These are phyloP conservation scores for Actenoides lindsayi DNA, from an alignment of 2,113 vertebrate genomes.

Conservation along the genomic window DNA sequence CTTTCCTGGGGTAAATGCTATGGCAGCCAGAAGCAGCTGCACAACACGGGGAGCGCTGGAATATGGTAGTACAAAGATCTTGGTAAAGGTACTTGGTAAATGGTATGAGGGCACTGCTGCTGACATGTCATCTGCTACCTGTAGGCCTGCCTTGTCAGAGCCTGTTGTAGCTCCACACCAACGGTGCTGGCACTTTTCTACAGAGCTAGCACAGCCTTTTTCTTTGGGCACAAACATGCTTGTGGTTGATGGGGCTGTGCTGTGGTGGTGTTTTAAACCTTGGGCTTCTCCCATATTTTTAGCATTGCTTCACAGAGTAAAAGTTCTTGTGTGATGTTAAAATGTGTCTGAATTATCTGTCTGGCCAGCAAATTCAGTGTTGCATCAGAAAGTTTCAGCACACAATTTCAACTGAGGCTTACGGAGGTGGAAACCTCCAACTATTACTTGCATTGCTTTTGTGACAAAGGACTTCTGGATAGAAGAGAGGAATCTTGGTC, in stretches of 20 bases:
- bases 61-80: not conserved
- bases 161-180: not conserved
- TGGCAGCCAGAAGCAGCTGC: not conserved
- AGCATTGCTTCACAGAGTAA: not conserved
- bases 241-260: not conserved
- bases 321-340: not conserved
- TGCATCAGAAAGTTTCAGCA: not conserved
- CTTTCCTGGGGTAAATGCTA: not conserved
- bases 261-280: not conserved
- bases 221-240: rapidly evolving
- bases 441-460: not conserved
- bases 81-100: not conserved
- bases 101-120: not conserved
- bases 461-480: not conserved
- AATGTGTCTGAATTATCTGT: not conserved
- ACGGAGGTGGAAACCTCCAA: not conserved
- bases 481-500: not conserved
- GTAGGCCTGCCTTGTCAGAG: not conserved
- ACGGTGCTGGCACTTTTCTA: rapidly evolving
- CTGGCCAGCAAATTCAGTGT: not conserved
- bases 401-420: not conserved
- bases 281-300: not conserved
- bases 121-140: not conserved
- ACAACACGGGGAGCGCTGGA: not conserved
- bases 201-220: not conserved